Conservation (phyloP, 2,113 vertebrate genomes). For the Phainopepla nitens region DNA sequence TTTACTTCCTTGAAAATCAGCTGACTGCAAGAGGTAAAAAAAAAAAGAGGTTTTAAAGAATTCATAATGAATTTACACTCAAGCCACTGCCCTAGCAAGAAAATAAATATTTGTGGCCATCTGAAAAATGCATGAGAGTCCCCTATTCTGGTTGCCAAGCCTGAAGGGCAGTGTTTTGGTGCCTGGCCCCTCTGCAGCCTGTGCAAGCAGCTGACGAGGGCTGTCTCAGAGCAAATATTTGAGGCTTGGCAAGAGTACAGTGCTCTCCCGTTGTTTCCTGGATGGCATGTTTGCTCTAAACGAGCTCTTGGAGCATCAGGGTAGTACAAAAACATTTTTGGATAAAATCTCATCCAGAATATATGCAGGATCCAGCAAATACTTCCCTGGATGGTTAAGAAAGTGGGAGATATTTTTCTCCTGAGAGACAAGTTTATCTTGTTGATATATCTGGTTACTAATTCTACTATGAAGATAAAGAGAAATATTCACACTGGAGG, state of each 20-base stretch:
- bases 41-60: neutral
- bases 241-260: slow-evolving; percentile 10
- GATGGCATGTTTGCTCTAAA: slow-evolving; percentile 24
- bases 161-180: neutral
- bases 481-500: neutral
- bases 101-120: slow-evolving; percentile 34
- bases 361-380: neutral
- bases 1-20: neutral
- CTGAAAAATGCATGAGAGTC: neutral
- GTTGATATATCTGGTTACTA: neutral
- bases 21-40: neutral
- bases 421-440: neutral
- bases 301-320: neutral
- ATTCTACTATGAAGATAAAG: neutral
- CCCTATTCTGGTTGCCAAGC: neutral
- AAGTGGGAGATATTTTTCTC: neutral
- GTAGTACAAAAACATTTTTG: neutral
- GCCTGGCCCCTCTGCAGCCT: neutral
- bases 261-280: neutral
- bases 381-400: neutral
- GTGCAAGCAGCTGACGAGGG: neutral
- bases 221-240: slow-evolving; percentile 37
- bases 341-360: neutral
- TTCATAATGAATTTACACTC: neutral
- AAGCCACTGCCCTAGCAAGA: neutral